Evolutionary conservation across 2,888 invertebrate genomes (phyloP), one percentile per base, ranked within the genome.

Genomic region (Drosophila emarginata): DNA sequence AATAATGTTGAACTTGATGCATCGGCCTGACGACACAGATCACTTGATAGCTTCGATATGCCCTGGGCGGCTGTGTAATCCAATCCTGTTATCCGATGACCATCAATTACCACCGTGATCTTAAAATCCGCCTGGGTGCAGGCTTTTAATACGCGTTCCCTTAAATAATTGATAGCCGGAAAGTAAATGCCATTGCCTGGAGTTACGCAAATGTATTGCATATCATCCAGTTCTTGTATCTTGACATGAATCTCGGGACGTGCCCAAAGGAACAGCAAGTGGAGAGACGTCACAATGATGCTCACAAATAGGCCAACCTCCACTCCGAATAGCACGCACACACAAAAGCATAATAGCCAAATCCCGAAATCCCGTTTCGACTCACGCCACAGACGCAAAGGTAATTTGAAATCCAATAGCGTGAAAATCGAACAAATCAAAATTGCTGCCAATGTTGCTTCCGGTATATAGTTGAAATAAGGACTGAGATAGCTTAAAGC

Each of bases 401-500:
- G 91, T n/a, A 93, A 92, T 67, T 91, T 87, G 50, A 93, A 80
- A 86, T 95, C 95, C 40, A 95, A 82, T 92, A 94, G 89, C 0
- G 80, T 87, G 50, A 97, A 97, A 23, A 91, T 89, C 26, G 98
- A 98, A 80, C 96, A 95, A 81, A 98, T 97, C 80, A 98, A 94
- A 62, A 98, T 96, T 4, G 97, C 95, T 0, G 97, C 95, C 57
- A 99, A 93, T 0, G 96, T 95, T 0, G 98, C 94, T 89, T 95
- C 95, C 1, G 97, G 97, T 74, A 97, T 97, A 91, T 94, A 96
- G 91, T 95, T 96, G 92, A 98, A 98, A 89, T 96, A 96, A 0
- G 96, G 96, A n/a, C 98, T 97, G 61, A 98, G 93, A 89, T 96
- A 96, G 78, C 95, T 94, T 54, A 98, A 92, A 0, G 98, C 97